Evolutionary conservation across 2,888 invertebrate genomes (phyloP).

Genomic region (Laothoe populi): DNA sequence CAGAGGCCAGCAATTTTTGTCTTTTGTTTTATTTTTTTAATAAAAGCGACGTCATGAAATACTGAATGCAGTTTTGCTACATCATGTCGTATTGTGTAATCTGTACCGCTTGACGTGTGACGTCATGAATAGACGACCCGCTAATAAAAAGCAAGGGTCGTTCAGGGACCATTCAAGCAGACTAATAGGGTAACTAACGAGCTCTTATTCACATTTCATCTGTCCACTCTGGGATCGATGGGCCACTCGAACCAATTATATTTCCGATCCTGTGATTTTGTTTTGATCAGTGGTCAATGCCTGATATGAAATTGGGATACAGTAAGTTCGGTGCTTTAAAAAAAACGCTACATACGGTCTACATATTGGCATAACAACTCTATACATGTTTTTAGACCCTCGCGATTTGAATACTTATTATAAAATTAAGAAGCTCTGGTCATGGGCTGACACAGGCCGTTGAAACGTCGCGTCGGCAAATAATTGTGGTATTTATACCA

Average conservation of each 20-base stretch:
- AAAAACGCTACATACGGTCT: no score
- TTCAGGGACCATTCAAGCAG: neutral
- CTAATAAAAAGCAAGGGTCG: constrained; percentile 13
- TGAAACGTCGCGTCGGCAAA: no score
- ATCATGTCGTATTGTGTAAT: neutral
- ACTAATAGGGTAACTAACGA: constrained; percentile 24
- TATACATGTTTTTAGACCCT: no score
- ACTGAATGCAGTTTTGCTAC: neutral
- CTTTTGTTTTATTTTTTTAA: neutral
- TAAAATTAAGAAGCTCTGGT: no score
- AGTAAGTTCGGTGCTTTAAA: neutral
- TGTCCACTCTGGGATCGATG: constrained; percentile 12
- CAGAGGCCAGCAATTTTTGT: neutral
- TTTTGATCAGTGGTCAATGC: neutral
- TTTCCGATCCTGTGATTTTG: constrained; percentile 7
- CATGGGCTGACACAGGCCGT: no score
- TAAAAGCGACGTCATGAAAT: neutral
- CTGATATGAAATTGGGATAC: neutral
- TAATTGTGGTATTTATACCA: no score
- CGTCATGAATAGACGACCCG: neutral
- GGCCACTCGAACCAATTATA: neutral
- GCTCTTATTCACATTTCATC: constrained; percentile 16
- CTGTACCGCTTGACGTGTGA: neutral
- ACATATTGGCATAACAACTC: no score
- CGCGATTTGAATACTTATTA: no score